Percentiles rank a stretch among this genome's conserved stretches.
Conservation (phyloP, 2,113 vertebrate species). For the Aramus guarauna region DNA sequence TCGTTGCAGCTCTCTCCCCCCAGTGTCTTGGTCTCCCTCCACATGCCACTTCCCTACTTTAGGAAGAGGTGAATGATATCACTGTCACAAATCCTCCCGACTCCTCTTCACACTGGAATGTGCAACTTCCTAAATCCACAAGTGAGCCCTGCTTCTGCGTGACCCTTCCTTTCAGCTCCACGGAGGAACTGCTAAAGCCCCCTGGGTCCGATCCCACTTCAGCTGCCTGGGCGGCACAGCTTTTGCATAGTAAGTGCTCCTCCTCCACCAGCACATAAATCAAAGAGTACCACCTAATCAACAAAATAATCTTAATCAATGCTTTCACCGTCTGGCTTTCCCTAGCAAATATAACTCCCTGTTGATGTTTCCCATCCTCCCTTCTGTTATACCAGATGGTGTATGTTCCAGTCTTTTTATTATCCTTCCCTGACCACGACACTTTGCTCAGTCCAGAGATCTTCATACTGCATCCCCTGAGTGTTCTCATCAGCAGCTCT, state of each 20-base stretch:
- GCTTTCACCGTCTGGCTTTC: conserved; percentile 77
- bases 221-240: neutral
- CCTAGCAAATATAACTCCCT: conserved; percentile 74
- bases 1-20: neutral
- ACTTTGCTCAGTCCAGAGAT: conserved; percentile 66
- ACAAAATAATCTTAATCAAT: conserved; percentile 80
- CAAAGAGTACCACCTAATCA: conserved; percentile 70
- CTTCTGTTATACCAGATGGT: conserved; percentile 81
- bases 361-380: conserved; percentile 75
- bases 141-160: neutral
- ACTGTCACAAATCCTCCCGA: neutral
- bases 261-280: conserved; percentile 62
- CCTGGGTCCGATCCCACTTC: neutral
- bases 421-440: conserved; percentile 72
- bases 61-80: neutral
- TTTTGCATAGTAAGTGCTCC: neutral
- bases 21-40: neutral
- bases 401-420: conserved; percentile 72
- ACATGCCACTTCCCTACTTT: neutral
- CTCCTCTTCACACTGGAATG: neutral
- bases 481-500: conserved; percentile 36
- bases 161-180: neutral
- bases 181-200: neutral
- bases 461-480: neutral
- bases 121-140: neutral